phyloP scores from a whole-genome alignment of 2,888 invertebrate genomes.

The Eupithecia vulgata region DNA sequence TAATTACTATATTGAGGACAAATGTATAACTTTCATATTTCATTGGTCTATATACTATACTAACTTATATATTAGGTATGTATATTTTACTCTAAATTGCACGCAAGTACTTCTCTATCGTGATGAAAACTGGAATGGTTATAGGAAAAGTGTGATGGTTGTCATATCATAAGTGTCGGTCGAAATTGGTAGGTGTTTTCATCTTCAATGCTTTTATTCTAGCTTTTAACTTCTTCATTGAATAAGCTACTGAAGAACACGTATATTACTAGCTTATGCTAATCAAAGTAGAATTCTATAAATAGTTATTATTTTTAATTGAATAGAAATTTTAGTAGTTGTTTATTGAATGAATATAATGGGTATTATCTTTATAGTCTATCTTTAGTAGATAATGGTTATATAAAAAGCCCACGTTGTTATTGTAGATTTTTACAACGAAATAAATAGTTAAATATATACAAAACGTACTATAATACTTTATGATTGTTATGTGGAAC shows the following conservation, averaged over 20 bases:
- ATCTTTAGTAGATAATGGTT: conserved; percentile 35
- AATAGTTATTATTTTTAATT: conserved; percentile 50
- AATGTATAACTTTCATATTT: background rate
- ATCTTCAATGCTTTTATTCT: conserved; percentile 56
- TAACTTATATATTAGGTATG: background rate
- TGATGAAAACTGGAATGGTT: conserved; percentile 21
- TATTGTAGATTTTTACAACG: conserved; percentile 80
- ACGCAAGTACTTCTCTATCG: background rate
- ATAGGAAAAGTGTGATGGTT: conserved; percentile 56
- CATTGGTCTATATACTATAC: background rate
- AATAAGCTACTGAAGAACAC: conserved; percentile 44
- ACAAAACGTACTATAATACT: conserved; percentile 56
- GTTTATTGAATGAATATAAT: conserved; percentile 47
- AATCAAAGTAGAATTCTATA: conserved; percentile 60
- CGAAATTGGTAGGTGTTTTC: conserved; percentile 39
- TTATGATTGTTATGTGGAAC: conserved; percentile 48
- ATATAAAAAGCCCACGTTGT: conserved; percentile 65
- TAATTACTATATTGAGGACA: background rate
- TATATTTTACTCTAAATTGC: background rate
- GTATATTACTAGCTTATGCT: conserved; percentile 59
- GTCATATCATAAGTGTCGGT: conserved; percentile 62
- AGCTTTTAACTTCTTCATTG: conserved; percentile 23
- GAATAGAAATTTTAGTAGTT: conserved; percentile 49
- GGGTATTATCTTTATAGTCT: conserved; percentile 45
- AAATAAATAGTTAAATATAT: conserved; percentile 68